These are phyloP conservation scores for Laticauda colubrina DNA, from an alignment of 2,113 vertebrate genomes.

Conservation along the genomic window DNA sequence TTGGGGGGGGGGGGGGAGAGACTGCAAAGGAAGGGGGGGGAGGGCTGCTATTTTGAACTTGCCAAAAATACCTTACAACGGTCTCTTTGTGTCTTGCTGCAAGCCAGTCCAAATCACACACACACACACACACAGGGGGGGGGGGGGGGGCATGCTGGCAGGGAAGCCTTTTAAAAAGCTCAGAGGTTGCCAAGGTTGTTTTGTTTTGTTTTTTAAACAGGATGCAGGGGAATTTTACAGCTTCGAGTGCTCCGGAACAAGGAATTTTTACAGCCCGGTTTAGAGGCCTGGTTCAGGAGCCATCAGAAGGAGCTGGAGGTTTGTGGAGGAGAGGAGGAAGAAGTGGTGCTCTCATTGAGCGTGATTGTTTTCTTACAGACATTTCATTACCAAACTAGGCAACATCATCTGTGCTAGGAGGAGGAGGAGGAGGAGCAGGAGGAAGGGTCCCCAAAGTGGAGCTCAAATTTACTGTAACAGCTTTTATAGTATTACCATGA, in stretches of 20 bases:
- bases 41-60: background rate
- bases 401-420: background rate
- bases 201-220: background rate
- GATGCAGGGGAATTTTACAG: background rate
- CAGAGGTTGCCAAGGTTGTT: background rate
- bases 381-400: background rate
- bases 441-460: background rate
- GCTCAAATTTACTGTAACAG: background rate
- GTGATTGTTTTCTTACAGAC: background rate
- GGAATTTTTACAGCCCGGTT: background rate
- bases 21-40: background rate
- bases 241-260: background rate
- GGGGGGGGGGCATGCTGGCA: background rate
- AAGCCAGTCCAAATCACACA: background rate
- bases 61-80: background rate
- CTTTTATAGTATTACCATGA: background rate
- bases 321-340: too few relatives aligned
- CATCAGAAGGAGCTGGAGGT: too few relatives aligned
- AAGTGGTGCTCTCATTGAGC: background rate
- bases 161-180: background rate
- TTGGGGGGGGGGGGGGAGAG: background rate
- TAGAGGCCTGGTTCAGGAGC: background rate
- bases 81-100: background rate
- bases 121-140: background rate
- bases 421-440: too few relatives aligned